Conservation (phyloP, 1,140 invertebrate genomes). For the Diploscapter pachys region DNA sequence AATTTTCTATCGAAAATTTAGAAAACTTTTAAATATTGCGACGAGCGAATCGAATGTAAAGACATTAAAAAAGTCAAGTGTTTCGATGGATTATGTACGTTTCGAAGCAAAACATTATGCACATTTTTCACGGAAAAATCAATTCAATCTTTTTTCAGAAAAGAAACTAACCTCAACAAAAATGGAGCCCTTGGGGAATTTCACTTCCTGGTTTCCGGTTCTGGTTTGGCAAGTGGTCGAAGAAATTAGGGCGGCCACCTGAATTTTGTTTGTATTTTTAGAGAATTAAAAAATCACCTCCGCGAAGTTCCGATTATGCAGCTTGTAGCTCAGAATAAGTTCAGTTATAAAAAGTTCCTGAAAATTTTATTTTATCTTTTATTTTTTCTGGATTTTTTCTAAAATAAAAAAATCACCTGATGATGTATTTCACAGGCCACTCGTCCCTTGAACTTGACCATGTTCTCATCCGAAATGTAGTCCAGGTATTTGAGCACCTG, state of each 20-base stretch:
- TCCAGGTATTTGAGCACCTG: constrained; percentile 74
- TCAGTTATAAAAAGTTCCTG: constrained; percentile 89
- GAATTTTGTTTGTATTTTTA: too few species aligned
- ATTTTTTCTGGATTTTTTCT: background rate
- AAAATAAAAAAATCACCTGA: constrained; percentile 25
- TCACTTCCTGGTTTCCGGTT: constrained; percentile 63
- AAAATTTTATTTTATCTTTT: constrained; percentile 37
- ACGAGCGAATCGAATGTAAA: too few species aligned
- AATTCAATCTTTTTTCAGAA: background rate
- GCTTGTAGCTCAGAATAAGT: constrained; percentile 84
- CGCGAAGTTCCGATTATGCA: constrained; percentile 68
- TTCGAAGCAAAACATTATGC: too few species aligned
- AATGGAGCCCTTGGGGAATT: constrained; percentile 16
- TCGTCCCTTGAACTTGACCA: constrained; percentile 76
- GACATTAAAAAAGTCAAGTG: too few species aligned
- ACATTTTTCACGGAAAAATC: background rate
- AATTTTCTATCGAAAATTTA: too few species aligned
- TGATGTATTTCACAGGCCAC: constrained; percentile 94
- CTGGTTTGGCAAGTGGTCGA: constrained; percentile 69
- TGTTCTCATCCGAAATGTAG: constrained; percentile 70
- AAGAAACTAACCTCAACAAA: constrained; percentile 34
- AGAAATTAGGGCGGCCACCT: constrained; percentile 68
- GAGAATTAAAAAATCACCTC: constrained; percentile 65
- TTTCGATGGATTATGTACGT: too few species aligned
- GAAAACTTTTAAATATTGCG: too few species aligned